Evolutionary conservation across 2,888 invertebrate genomes (phyloP).

Genomic region (Leucophenga montana): DNA sequence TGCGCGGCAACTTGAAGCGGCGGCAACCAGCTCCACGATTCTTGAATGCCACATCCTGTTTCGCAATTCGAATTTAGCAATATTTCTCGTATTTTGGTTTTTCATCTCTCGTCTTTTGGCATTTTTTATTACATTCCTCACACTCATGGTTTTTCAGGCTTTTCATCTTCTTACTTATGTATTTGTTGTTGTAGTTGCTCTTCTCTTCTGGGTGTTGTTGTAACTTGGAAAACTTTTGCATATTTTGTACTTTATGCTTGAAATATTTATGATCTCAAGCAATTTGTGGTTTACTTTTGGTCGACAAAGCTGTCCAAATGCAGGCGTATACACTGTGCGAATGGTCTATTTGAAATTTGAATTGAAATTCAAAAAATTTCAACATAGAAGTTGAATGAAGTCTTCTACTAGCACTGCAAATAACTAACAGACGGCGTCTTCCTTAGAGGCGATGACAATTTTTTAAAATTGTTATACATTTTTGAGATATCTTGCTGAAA

Average conservation of each 20-base stretch:
- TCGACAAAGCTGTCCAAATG: slow-evolving; percentile 47
- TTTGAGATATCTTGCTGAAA: too few species aligned
- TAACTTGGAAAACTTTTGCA: slow-evolving; percentile 57
- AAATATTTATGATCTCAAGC: slow-evolving; percentile 65
- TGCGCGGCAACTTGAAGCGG: too few species aligned
- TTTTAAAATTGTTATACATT: too few species aligned
- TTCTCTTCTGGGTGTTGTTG: background rate
- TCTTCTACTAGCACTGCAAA: too few species aligned
- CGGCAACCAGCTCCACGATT: slow-evolving; percentile 14
- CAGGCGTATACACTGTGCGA: background rate
- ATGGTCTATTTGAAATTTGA: too few species aligned
- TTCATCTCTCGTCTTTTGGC: slow-evolving; percentile 22
- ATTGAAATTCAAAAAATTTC: too few species aligned
- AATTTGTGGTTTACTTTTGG: slow-evolving; percentile 64
- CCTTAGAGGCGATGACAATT: too few species aligned
- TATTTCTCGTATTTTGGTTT: slow-evolving; percentile 23
- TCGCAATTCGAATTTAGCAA: slow-evolving; percentile 20
- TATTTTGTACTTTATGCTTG: slow-evolving; percentile 65
- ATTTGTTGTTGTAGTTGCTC: background rate
- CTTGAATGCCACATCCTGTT: slow-evolving; percentile 20
- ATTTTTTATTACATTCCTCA: slow-evolving; percentile 11
- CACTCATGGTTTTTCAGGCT: background rate
- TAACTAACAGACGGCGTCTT: too few species aligned
- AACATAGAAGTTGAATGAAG: too few species aligned
- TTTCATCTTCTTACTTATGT: background rate